phyloP scores from a whole-genome alignment of 2,797 vertebrate species.

The Brachyrhaphis roseni region DNA sequence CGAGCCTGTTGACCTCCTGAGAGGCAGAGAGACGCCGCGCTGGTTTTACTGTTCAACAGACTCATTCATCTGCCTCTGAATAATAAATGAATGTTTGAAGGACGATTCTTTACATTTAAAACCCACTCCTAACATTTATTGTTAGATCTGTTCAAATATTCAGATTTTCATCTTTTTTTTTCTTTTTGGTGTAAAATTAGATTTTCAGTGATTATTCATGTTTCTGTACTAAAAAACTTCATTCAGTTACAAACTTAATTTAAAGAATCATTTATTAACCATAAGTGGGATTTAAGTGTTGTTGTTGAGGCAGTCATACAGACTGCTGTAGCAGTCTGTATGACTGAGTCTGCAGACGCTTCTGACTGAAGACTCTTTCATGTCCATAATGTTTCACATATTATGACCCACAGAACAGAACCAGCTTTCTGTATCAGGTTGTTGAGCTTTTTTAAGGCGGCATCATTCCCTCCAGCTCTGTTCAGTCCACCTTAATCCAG shows the following conservation, averaged over 20 bases:
- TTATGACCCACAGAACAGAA: neutral
- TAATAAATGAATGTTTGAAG: constrained; percentile 3
- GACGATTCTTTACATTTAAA: neutral
- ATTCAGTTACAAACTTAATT: neutral
- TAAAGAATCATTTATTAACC: neutral
- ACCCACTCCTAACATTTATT: neutral
- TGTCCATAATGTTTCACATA: neutral
- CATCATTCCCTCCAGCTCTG: no score
- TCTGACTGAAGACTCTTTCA: neutral
- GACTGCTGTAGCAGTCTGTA: neutral
- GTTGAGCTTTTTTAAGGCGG: neutral
- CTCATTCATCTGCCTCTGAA: constrained; percentile 20
- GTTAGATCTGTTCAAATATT: neutral
- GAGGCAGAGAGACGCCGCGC: neutral
- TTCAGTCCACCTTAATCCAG: no score
- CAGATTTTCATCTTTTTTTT: neutral
- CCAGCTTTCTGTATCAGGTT: neutral
- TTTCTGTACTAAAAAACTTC: neutral
- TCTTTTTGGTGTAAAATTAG: neutral
- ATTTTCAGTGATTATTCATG: neutral
- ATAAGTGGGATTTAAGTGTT: neutral
- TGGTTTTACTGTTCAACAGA: neutral
- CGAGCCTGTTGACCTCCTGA: constrained; percentile 20
- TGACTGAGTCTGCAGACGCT: neutral
- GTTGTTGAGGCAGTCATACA: neutral